phyloP scores from a whole-genome alignment of 2,888 invertebrate genomes.

The Limulus polyphemus region DNA sequence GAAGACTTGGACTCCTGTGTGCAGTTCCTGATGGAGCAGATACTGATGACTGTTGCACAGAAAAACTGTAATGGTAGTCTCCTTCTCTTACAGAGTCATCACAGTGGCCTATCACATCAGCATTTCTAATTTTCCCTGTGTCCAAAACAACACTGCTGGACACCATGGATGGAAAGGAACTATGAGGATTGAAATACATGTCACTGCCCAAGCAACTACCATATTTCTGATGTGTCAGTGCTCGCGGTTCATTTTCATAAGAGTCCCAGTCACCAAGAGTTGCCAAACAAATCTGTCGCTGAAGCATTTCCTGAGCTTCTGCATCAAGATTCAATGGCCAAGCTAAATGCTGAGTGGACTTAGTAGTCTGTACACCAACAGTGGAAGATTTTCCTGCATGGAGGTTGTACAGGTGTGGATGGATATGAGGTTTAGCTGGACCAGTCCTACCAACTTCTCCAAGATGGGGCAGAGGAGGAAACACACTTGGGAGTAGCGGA shows the following conservation, averaged over 20 bases:
- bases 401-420: conserved; percentile 35
- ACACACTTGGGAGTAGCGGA: conserved; percentile 27
- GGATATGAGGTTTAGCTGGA: conserved; percentile 28
- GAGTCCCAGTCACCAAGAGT: conserved; percentile 14
- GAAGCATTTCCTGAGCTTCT: conserved; percentile 32
- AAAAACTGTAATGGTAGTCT: too few species aligned
- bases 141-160: neutral
- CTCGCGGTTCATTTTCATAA: neutral
- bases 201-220: neutral
- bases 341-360: conserved; percentile 27
- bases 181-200: neutral
- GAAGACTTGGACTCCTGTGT: too few species aligned
- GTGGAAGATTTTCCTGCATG: conserved; percentile 25
- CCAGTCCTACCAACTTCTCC: conserved; percentile 34
- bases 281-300: conserved; percentile 30
- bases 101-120: too few species aligned
- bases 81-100: too few species aligned
- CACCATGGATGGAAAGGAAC: neutral
- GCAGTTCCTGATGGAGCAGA: too few species aligned
- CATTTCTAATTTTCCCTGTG: too few species aligned
- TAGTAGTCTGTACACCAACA: conserved; percentile 25
- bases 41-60: too few species aligned
- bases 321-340: conserved; percentile 32
- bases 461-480: conserved; percentile 33
- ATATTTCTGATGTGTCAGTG: neutral